Conservation (phyloP, 1,140 invertebrate genomes). For the Steinernema khuongi region DNA sequence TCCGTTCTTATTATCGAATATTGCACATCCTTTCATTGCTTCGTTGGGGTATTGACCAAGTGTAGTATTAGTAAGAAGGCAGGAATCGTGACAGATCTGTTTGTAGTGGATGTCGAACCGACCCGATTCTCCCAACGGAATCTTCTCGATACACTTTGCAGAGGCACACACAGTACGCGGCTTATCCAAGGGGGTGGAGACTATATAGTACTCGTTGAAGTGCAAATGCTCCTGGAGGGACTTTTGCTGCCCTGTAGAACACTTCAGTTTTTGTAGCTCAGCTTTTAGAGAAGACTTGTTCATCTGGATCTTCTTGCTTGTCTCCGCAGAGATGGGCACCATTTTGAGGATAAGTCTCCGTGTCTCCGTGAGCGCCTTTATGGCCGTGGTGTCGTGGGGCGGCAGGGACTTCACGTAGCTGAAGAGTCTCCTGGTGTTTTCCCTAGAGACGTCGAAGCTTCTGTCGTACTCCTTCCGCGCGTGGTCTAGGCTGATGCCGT, state of each 20-base stretch:
- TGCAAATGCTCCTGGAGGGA: conserved; percentile 16
- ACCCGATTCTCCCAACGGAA: not conserved
- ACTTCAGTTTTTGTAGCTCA: not conserved
- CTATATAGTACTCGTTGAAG: conserved; percentile 1
- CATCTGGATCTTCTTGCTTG: conserved; percentile 33
- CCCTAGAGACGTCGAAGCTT: conserved; percentile 20
- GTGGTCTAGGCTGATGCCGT: conserved; percentile 19
- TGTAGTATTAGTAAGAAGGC: not conserved
- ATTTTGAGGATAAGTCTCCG: conserved; percentile 24
- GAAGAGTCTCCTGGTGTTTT: conserved; percentile 28
- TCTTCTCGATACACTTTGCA: conserved; percentile 5
- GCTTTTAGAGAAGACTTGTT: conserved; percentile 27
- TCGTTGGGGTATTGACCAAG: conserved; percentile 2
- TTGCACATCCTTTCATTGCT: not conserved
- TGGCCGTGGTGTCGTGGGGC: not conserved
- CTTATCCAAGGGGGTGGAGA: conserved; percentile 17
- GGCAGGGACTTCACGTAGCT: conserved; percentile 6
- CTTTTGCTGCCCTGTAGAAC: not conserved
- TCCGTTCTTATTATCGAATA: conserved; percentile 10
- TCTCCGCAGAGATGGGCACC: conserved; percentile 33
- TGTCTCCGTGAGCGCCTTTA: not conserved
- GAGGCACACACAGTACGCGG: conserved; percentile 29
- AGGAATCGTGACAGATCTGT: conserved; percentile 12
- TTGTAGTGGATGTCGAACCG: conserved; percentile 18
- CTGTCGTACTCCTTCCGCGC: conserved; percentile 29